Percentiles rank a stretch among this genome's conserved stretches.
Evolutionary conservation across 2,113 vertebrate species (phyloP).

Genomic region (Pseudopodoces humilis): DNA sequence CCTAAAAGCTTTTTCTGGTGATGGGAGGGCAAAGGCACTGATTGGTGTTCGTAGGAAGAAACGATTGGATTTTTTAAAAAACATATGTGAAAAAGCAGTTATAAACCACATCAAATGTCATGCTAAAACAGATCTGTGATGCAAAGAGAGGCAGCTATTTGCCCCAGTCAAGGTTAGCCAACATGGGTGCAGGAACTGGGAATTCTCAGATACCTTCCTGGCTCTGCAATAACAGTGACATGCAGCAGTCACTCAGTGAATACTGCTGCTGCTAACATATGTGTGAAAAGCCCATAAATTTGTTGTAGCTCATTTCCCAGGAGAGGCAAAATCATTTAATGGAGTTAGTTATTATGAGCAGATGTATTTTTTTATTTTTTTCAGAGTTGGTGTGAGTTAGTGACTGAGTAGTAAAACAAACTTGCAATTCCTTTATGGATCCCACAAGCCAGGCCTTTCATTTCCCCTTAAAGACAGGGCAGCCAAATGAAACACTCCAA

Average conservation of each 20-base stretch:
- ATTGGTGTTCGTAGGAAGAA: not conserved
- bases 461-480: not conserved
- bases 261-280: not conserved
- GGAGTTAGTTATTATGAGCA: not conserved
- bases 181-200: accelerated
- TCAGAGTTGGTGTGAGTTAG: not conserved
- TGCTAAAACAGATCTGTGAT: not conserved
- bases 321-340: not conserved
- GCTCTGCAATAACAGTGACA: not conserved
- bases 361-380: not conserved
- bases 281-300: not conserved
- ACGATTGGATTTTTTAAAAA: not conserved
- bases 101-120: not conserved
- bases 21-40: not conserved
- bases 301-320: not conserved
- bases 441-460: not conserved
- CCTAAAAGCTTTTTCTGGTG: not conserved
- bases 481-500: not conserved
- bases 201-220: not conserved
- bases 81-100: accelerated
- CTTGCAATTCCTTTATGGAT: not conserved
- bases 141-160: not conserved
- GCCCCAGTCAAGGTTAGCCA: no score
- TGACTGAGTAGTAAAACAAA: not conserved
- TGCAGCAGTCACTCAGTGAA: not conserved